Conservation (phyloP, 2,888 invertebrate genomes). For the Villa cingulata region DNA sequence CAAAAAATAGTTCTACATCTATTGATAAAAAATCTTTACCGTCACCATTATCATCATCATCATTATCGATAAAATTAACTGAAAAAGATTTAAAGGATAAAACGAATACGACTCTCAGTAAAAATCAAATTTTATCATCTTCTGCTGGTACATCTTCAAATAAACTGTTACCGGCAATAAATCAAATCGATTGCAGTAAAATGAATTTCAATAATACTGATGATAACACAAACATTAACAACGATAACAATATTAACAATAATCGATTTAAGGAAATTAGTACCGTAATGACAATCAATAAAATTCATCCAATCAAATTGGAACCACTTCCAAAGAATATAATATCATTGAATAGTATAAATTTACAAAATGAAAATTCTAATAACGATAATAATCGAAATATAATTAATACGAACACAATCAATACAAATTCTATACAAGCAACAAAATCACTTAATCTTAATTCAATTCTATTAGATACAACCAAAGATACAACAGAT, state of each 20-base stretch:
- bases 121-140: constrained; percentile 29
- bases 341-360: background rate
- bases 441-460: background rate
- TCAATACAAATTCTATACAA: too few relatives aligned
- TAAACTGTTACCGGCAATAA: background rate
- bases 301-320: constrained; percentile 13
- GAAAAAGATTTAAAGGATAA: constrained; percentile 34
- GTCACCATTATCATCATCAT: background rate
- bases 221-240: constrained; percentile 13
- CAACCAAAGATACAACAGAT: constrained; percentile 20
- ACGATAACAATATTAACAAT: constrained; percentile 11
- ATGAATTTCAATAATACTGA: background rate
- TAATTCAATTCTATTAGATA: background rate
- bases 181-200: background rate
- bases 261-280: background rate
- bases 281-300: constrained; percentile 1
- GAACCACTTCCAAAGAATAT: constrained; percentile 10
- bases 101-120: constrained; percentile 29
- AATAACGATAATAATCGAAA: background rate
- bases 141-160: constrained; percentile 19
- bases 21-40: background rate
- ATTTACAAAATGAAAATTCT: background rate
- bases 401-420: too few relatives aligned
- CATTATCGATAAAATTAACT: constrained; percentile 4
- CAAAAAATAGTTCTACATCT: background rate